phyloP scores from a whole-genome alignment of 1,140 invertebrate genomes.

The Lasioglossum albipes region DNA sequence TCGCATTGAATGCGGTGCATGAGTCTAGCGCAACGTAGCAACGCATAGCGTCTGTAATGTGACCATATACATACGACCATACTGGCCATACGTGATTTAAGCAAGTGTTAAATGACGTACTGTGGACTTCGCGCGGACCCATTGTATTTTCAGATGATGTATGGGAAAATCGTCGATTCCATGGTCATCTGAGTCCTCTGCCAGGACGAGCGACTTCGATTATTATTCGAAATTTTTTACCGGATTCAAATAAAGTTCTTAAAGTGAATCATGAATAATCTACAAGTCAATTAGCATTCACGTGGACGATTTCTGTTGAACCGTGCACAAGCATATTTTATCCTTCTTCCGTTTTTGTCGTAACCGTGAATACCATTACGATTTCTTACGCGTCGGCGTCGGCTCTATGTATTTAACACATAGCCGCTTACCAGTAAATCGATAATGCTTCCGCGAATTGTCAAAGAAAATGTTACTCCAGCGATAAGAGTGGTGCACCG shows the following conservation, averaged over 20 bases:
- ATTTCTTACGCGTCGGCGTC: neutral
- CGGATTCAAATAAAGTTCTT: neutral
- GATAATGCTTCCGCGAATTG: neutral
- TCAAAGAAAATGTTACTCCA: constrained; percentile 8
- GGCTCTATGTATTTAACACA: neutral
- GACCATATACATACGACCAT: too few species aligned
- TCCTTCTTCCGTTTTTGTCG: neutral
- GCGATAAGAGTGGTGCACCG: constrained; percentile 12
- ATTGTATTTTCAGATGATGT: neutral
- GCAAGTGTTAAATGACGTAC: neutral
- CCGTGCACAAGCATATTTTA: neutral
- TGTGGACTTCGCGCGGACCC: neutral
- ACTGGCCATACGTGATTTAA: neutral
- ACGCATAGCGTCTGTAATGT: neutral
- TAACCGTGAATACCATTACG: too few species aligned
- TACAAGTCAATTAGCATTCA: neutral
- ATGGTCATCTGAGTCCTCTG: neutral
- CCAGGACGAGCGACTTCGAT: neutral
- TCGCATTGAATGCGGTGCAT: neutral
- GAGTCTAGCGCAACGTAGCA: neutral
- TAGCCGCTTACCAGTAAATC: too few species aligned
- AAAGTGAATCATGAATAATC: constrained; percentile 6
- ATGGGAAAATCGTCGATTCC: neutral
- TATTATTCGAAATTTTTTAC: neutral
- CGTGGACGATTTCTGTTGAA: neutral